phyloP scores from a whole-genome alignment of 2,797 vertebrate genomes.

The Epinephelus awoara region DNA sequence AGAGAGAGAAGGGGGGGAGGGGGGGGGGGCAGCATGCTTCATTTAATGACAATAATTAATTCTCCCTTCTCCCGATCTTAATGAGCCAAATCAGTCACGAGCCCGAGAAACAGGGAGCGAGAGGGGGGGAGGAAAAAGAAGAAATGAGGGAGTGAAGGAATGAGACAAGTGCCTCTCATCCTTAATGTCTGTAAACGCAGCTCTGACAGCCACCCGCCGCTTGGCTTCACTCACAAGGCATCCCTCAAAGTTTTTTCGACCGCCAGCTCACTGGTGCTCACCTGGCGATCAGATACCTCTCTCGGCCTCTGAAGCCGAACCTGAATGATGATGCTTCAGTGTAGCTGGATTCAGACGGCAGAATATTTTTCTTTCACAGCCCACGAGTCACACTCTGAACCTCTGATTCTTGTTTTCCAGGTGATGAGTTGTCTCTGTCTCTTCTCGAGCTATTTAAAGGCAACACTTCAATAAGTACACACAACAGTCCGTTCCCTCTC shows the following conservation, averaged over 20 bases:
- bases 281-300: slow-evolving; percentile 44
- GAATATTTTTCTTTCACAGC: not conserved
- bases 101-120: slow-evolving; percentile 36
- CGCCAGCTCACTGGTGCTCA: slow-evolving; percentile 36
- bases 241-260: slow-evolving; percentile 42
- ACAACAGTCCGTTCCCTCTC: not conserved
- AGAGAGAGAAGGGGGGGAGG: slow-evolving; percentile 34
- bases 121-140: slow-evolving; percentile 6
- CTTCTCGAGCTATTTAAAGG: slow-evolving; percentile 30
- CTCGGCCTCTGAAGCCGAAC: slow-evolving; percentile 14
- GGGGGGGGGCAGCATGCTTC: slow-evolving; percentile 71
- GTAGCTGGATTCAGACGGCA: slow-evolving; percentile 19
- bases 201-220: slow-evolving; percentile 60
- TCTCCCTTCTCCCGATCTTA: slow-evolving; percentile 78
- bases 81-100: slow-evolving; percentile 85
- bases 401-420: slow-evolving; percentile 22
- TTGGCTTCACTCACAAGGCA: slow-evolving; percentile 47
- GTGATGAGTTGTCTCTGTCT: slow-evolving; percentile 16
- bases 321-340: slow-evolving; percentile 27
- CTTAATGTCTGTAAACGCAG: slow-evolving; percentile 69
- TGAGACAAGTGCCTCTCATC: slow-evolving; percentile 65
- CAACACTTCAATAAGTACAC: not conserved
- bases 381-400: slow-evolving; percentile 10
- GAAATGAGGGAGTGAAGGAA: slow-evolving; percentile 44
- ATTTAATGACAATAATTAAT: slow-evolving; percentile 87